These are phyloP conservation scores for Dynastes grantii DNA, from an alignment of 2,888 invertebrate genomes.

Conservation along the genomic window DNA sequence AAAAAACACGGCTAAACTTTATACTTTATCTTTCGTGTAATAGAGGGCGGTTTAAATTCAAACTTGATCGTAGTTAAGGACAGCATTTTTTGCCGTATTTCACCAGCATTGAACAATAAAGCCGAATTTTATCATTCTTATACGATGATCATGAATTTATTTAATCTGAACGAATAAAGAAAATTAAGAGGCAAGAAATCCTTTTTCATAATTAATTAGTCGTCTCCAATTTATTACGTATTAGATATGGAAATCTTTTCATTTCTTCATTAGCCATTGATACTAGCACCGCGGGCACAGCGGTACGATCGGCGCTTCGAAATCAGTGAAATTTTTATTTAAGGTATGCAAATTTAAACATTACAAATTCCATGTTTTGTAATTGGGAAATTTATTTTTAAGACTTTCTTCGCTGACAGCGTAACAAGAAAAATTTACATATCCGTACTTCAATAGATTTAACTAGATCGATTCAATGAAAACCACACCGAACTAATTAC, in stretches of 20 bases:
- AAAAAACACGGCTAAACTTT: too few species aligned
- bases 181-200: not conserved
- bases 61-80: too few species aligned
- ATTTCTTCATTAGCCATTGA: slow-evolving; percentile 53
- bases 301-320: slow-evolving; percentile 13
- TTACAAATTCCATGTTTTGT: slow-evolving; percentile 59
- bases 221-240: slow-evolving; percentile 50
- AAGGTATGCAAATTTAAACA: slow-evolving; percentile 48
- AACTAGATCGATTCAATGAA: not conserved
- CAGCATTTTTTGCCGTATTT: too few species aligned
- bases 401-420: slow-evolving; percentile 42
- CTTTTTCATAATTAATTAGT: slow-evolving; percentile 47
- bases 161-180: not conserved
- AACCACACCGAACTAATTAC: not conserved
- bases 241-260: slow-evolving; percentile 53
- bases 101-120: too few species aligned
- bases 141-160: slow-evolving; percentile 4
- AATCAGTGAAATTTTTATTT: slow-evolving; percentile 41
- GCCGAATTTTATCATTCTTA: not conserved
- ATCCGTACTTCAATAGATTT: slow-evolving; percentile 24
- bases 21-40: too few species aligned
- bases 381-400: slow-evolving; percentile 59
- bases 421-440: slow-evolving; percentile 44
- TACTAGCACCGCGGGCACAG: slow-evolving; percentile 7
- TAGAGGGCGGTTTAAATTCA: too few species aligned